These are phyloP conservation scores for Carassius gibelio DNA, from an alignment of 2,113 vertebrate genomes.

Conservation along the genomic window DNA sequence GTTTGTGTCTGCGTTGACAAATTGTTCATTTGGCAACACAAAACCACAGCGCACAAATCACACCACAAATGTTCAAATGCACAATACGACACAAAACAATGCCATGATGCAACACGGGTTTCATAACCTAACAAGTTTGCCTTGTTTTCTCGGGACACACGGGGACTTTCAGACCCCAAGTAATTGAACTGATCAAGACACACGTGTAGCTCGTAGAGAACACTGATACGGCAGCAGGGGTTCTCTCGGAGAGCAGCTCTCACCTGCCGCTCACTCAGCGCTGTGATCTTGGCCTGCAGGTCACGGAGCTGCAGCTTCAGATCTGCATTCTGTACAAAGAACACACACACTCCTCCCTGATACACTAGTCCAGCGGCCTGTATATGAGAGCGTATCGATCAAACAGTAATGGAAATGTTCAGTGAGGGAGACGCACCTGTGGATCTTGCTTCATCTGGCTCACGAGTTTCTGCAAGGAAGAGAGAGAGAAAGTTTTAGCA, in stretches of 20 bases:
- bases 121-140: background rate
- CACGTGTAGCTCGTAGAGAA: conserved; percentile 7
- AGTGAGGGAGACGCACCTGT: conserved; percentile 45
- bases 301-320: conserved; percentile 93
- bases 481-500: conserved; percentile 33
- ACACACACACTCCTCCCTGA: conserved; percentile 34
- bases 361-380: conserved; percentile 26
- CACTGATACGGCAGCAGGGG: conserved; percentile 36
- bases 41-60: conserved; percentile 34
- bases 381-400: conserved; percentile 38
- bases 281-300: conserved; percentile 93
- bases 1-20: background rate
- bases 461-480: conserved; percentile 53
- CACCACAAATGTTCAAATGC: conserved; percentile 11
- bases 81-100: conserved; percentile 34
- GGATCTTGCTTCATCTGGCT: conserved; percentile 60
- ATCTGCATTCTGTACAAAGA: conserved; percentile 84
- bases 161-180: background rate
- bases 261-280: conserved; percentile 84
- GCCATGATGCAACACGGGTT: conserved; percentile 6
- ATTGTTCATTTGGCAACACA: conserved; percentile 29
- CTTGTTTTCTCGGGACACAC: conserved; percentile 4
- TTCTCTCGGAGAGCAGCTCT: conserved; percentile 35
- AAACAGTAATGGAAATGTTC: conserved; percentile 8
- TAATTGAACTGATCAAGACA: conserved; percentile 20